Percentiles rank a stretch among this genome's conserved stretches.
Evolutionary conservation across 2,888 invertebrate genomes (phyloP).

Genomic region (Leucozona laternaria): DNA sequence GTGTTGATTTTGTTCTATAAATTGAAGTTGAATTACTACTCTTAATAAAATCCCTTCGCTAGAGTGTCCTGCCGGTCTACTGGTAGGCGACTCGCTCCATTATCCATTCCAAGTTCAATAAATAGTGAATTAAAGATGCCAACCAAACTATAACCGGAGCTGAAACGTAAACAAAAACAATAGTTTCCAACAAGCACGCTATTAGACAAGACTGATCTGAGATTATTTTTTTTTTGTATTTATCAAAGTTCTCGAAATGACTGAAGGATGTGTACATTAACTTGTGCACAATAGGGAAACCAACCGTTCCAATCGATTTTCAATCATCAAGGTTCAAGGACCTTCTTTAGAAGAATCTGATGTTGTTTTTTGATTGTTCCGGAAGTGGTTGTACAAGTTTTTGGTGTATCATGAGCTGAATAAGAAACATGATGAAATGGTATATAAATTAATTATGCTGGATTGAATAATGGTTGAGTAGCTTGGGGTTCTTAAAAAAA

Average conservation of each 20-base stretch:
- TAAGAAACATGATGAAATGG: background rate
- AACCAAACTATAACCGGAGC: background rate
- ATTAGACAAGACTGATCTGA: conserved; percentile 42
- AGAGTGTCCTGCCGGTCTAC: background rate
- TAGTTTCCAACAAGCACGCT: conserved; percentile 4
- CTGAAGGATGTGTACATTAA: background rate
- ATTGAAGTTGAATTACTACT: conserved; percentile 1
- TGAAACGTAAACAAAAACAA: conserved; percentile 23
- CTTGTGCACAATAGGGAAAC: background rate
- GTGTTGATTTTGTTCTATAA: conserved; percentile 15
- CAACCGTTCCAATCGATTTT: conserved; percentile 29
- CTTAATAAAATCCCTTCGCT: background rate
- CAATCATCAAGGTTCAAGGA: conserved; percentile 33
- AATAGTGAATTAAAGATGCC: conserved; percentile 38
- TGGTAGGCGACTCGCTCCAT: background rate
- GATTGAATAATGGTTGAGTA: background rate
- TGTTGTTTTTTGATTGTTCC: background rate
- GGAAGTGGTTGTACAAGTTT: background rate
- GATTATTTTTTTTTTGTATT: conserved; percentile 40
- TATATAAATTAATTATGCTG: background rate
- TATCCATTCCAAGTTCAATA: conserved; percentile 31
- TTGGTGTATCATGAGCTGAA: background rate
- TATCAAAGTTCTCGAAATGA: background rate
- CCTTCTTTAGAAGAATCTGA: conserved; percentile 2
- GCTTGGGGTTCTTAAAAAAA: background rate